Evolutionary conservation across 2,888 invertebrate genomes (phyloP).

Genomic region (Bombyx huttoni): DNA sequence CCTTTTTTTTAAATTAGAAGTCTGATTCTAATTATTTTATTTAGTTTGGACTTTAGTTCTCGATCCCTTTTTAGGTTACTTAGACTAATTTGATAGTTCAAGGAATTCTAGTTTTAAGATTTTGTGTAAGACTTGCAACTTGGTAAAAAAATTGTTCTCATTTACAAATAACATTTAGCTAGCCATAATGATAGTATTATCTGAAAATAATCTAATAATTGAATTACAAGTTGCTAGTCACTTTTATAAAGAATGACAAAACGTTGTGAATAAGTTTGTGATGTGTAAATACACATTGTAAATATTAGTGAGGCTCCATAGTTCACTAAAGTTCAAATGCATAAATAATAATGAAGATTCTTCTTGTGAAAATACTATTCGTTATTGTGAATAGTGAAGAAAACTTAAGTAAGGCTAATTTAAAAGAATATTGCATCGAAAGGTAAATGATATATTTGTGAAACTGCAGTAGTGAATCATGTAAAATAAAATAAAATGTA

Average conservation of each 20-base stretch:
- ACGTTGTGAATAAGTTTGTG: conserved; percentile 9
- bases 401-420: background rate
- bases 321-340: conserved; percentile 6
- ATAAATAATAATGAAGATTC: background rate
- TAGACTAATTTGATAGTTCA: conserved; percentile 19
- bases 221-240: background rate
- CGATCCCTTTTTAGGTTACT: conserved; percentile 15
- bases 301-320: conserved; percentile 24
- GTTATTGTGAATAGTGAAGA: background rate
- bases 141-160: conserved; percentile 13
- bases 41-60: conserved; percentile 25
- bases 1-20: conserved; percentile 61
- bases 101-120: conserved; percentile 25
- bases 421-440: conserved; percentile 6
- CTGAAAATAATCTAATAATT: background rate
- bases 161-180: background rate
- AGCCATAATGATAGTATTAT: background rate
- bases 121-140: conserved; percentile 21
- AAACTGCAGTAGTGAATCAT: conserved; percentile 52
- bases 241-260: conserved; percentile 5
- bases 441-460: conserved; percentile 34
- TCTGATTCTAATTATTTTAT: conserved; percentile 66
- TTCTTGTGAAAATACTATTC: background rate
- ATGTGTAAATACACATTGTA: conserved; percentile 14
- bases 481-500: conserved; percentile 45